phyloP scores from a whole-genome alignment of 2,888 invertebrate species.

The Alcis repandata region DNA sequence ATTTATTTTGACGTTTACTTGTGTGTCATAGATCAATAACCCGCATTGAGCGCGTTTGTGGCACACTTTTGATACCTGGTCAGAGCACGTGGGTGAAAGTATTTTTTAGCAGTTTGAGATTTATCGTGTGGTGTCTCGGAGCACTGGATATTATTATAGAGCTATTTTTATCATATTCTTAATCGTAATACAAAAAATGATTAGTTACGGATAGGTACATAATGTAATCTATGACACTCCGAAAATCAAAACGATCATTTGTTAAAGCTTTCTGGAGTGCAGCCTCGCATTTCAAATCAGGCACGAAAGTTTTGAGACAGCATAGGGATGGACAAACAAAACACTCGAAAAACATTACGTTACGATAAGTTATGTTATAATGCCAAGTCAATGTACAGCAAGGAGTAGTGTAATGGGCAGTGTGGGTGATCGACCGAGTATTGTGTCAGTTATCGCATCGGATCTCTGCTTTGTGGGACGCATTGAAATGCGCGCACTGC shows the following conservation, averaged over 20 bases:
- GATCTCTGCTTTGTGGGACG: conserved; percentile 78
- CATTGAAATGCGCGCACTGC: conserved; percentile 75
- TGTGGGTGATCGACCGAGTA: conserved; percentile 79
- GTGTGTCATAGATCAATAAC: conserved; percentile 56
- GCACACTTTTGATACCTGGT: conserved; percentile 44
- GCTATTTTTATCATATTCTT: not conserved
- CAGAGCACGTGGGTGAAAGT: conserved; percentile 43
- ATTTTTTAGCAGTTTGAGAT: conserved; percentile 30
- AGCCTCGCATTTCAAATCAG: no score
- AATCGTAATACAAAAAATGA: not conserved
- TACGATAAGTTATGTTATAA: conserved; percentile 18
- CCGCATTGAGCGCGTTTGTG: conserved; percentile 53
- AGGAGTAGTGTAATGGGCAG: conserved; percentile 46
- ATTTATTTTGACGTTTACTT: conserved; percentile 54
- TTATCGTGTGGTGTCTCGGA: conserved; percentile 5
- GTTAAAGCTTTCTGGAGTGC: no score
- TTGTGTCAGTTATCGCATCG: conserved; percentile 79
- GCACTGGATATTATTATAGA: not conserved
- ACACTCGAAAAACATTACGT: conserved; percentile 6
- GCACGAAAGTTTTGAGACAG: no score
- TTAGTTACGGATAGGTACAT: not conserved
- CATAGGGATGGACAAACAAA: no score
- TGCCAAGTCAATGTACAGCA: conserved; percentile 40
- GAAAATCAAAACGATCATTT: no score
- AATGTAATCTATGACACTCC: no score